Base-by-base conservation (phyloP, 2,113 vertebrate species). In the Misgurnus mizolepis region DNA sequence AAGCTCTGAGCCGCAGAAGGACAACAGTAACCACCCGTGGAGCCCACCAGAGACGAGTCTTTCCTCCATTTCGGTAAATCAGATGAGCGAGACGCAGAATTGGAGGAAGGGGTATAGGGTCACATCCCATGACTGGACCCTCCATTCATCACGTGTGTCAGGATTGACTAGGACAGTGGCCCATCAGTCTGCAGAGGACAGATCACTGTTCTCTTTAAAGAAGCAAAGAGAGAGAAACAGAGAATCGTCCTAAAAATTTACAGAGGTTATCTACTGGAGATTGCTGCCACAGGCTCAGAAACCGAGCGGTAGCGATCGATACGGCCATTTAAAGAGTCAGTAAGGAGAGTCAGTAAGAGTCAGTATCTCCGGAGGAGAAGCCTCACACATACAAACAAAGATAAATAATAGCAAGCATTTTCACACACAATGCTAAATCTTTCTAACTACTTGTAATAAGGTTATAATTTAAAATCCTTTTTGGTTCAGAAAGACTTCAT, bases 251-350 rank as follows among this genome's bases (percentile, higher is more conserved):
- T 22, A 27, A 43, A 66, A 43, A 80, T 80, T 71, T 50, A 76
- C 76, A 40, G 60, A 77, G 73, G 72, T 74, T 67, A 69, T 76
- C 64, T 65, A 55, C 58, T 12, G 78, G 60, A 69, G 79, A 84
- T 79, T 78, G 70, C 78, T 62, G 73, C 27, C 61, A 61, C 79
- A 39, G 58, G 49, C 58, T 67, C n/a, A 18, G 4, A 60, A 43
- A 69, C 65, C 12, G 79, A 76, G 58, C 60, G 45, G 12, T 70
- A 71, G 8, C 55, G 56, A 81, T 81, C 74, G 3, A 84, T 84
- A 67, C 40, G 56, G 6, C 55, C 75, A 22, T 81, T 81, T 70
- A 68, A 75, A 64, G 43, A 75, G 43, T 55, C 50, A 64, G 60
- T 62, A 34, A 34, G 27, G 27, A 34, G 27, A 34, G 27, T 34